Evolutionary conservation across 2,113 vertebrate species (phyloP), one percentile per base, ranked within the genome.

Genomic region (Hucho hucho): DNA sequence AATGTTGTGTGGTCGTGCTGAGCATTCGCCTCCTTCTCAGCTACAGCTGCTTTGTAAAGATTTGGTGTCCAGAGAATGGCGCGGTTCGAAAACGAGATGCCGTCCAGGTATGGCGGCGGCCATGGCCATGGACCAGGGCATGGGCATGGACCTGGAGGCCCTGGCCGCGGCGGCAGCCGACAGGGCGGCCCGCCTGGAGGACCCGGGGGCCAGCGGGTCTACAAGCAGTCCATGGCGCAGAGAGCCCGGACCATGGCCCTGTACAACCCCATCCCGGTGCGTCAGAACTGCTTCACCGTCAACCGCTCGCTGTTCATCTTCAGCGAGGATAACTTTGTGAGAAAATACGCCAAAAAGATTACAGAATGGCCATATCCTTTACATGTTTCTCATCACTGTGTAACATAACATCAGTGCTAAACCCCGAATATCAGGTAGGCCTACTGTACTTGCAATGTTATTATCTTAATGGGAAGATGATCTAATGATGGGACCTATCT

Each of bases 311-410:
- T 98, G 72, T 98, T 98, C 94, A 97, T 98, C 89, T 98, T 98
- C 95, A 97, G 97, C 70, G 97, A 98, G 91, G 97, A 98, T 89
- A 98, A 98, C 93, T 96, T 96, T 92, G 96, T 98, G 94, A 96
- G 97, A 92, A 98, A 98, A 95, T 98, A 98, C 95, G 97, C 97
- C 95, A 98, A 98, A 95, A 97, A 97, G 94, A 98, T 98, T 95
- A 98, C 97, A 93, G 97, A 98, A 95, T 98, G 97, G 97, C 97
- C 97, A 98, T 98, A 98, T 98, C 97, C 97, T 95, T 94, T 91
- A 61, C 75, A 43, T 69, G 18, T 37, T 70, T 70, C 73, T 7
- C 71, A 20, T 56, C 64, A 77, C 79, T 80, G 85, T 78, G 85
- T 85, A 77, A 70, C 69, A 69, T 69, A 22, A 70, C 67, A 12